A percentile compares a stretch with the other conserved stretches of the same genome.
phyloP scores from a whole-genome alignment of 1,140 invertebrate genomes.

The Antheraea pernyi region DNA sequence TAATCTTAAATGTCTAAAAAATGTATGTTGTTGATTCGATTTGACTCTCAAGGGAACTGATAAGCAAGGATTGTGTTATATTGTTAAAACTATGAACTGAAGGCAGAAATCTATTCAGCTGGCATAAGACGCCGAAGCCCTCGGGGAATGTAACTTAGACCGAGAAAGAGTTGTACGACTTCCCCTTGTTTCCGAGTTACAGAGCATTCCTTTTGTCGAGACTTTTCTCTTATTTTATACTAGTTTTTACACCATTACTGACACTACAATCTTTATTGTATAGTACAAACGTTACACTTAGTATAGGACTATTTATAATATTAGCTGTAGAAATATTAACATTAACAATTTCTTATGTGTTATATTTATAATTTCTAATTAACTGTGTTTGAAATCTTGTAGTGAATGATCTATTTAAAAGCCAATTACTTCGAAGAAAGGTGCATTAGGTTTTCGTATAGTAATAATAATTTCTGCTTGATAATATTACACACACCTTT shows the following conservation, averaged over 20 bases:
- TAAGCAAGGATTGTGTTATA: not conserved
- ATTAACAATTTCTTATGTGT: too few relatives aligned
- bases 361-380: too few relatives aligned
- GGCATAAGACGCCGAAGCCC: not conserved
- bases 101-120: not conserved
- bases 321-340: too few relatives aligned
- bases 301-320: too few relatives aligned
- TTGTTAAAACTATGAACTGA: not conserved
- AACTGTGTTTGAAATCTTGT: too few relatives aligned
- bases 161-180: constrained; percentile 1
- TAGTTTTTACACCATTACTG: not conserved
- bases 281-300: too few relatives aligned
- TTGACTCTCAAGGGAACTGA: not conserved
- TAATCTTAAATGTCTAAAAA: too few relatives aligned
- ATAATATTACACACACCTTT: too few relatives aligned
- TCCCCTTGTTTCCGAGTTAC: not conserved
- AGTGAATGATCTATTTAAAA: too few relatives aligned
- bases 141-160: not conserved
- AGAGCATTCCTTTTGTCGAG: not conserved
- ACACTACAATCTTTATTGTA: not conserved
- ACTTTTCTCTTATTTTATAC: not conserved
- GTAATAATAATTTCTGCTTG: too few relatives aligned
- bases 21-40: not conserved
- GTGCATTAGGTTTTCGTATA: too few relatives aligned
- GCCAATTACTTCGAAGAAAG: too few relatives aligned